Evolutionary conservation across 2,888 invertebrate genomes (phyloP), one percentile per base, ranked within the genome.

Genomic region (Adelphocoris suturalis): DNA sequence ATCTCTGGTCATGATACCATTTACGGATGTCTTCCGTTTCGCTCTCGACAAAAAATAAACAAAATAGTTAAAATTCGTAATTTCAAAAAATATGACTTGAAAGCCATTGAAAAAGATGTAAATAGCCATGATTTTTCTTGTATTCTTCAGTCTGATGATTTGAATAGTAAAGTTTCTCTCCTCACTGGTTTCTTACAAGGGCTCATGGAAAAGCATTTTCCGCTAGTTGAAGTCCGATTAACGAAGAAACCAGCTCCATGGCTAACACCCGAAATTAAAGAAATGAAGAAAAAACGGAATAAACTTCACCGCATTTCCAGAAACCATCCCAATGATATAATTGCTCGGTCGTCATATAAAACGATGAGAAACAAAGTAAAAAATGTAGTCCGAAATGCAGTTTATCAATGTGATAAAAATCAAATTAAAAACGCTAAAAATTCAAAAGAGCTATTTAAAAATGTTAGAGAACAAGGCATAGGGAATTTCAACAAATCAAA

Each of bases 1-100:
- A 75, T 76, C 1, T 86, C 86, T 14, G 86, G 12, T 4, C 76
- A 86, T 85, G n/a, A n/a, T n/a, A n/a, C n/a, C n/a, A n/a, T n/a
- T n/a, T n/a, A n/a, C n/a, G n/a, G n/a, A n/a, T n/a, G 85, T 57
- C n/a, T 85, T 0, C 57, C 85, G 27, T 57, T 85, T 11, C 7
- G 7, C 7, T 13, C 7, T 11, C 48, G 48, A 48, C 48, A 48
- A 7, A 48, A 48, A 48, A 48, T 48, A 48, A 7, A 48, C 13
- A 48, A 48, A 48, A 11, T 48, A 11, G 13, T 48, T 11, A 48
- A 48, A 48, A 48, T 48, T 48, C 7, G 48, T 11, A 48, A 48
- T 13, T 48, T 48, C 48, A 48, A 48, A 85, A 46, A 78, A 5
- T 28, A 46, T n/a, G 37, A 78, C 13, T 2, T 28, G 2, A 1